Evolutionary conservation across 2,888 invertebrate genomes (phyloP).

Genomic region (Drosophila fungiperda): DNA sequence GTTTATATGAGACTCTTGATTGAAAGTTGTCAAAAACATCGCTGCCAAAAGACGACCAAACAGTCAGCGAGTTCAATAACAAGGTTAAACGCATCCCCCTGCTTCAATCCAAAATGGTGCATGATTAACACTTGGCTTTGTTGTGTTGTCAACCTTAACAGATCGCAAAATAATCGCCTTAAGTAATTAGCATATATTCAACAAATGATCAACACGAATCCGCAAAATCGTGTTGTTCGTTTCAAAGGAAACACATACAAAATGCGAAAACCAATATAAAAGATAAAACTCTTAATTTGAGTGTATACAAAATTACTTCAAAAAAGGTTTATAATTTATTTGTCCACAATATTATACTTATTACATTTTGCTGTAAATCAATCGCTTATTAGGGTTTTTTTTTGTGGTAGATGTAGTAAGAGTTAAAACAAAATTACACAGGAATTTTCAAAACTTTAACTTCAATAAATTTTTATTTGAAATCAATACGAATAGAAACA

Average conservation of each 20-base stretch:
- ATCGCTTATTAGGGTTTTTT: not conserved
- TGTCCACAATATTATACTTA: not conserved
- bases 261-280: not conserved
- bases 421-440: not conserved
- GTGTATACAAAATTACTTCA: not conserved
- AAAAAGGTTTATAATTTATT: not conserved
- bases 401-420: not conserved
- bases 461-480: not conserved
- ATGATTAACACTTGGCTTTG: conserved; percentile 39
- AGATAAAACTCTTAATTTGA: not conserved
- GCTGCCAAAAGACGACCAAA: conserved; percentile 4
- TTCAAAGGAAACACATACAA: not conserved
- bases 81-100: conserved; percentile 57
- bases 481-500: not conserved
- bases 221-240: not conserved
- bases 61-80: conserved; percentile 67
- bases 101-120: not conserved
- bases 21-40: conserved; percentile 46
- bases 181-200: conserved; percentile 63
- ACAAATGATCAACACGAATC: conserved; percentile 38
- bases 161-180: conserved; percentile 56
- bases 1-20: conserved; percentile 43
- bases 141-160: conserved; percentile 26
- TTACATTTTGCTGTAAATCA: not conserved
- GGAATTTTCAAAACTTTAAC: not conserved